A percentile compares a stretch with the other conserved stretches of the same genome.
Evolutionary conservation across 1,140 invertebrate species (phyloP).

Genomic region (Solenopsis fugax): DNA sequence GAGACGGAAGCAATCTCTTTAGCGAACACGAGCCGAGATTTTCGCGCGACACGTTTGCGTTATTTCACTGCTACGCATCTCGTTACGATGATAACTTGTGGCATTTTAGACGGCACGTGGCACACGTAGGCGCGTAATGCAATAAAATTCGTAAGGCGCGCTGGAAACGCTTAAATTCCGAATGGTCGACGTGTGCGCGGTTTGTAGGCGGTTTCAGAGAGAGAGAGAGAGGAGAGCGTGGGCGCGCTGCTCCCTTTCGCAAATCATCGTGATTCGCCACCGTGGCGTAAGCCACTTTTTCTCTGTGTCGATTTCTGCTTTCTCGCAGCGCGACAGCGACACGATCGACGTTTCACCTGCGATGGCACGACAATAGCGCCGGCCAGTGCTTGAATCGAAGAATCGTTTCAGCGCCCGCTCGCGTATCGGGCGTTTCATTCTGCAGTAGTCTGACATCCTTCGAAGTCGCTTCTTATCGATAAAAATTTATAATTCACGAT

Average conservation of each 20-base stretch:
- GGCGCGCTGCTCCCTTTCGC: background rate
- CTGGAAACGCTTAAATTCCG: background rate
- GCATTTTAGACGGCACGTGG: background rate
- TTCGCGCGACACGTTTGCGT: background rate
- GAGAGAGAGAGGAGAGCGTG: background rate
- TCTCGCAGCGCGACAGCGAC: slow-evolving; percentile 7
- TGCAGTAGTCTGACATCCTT: too few relatives aligned
- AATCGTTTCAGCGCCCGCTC: background rate
- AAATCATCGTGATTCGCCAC: slow-evolving; percentile 34
- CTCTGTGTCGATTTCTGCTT: slow-evolving; percentile 13
- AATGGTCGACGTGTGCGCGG: background rate
- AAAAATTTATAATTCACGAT: slow-evolving; percentile 8
- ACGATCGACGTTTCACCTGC: slow-evolving; percentile 29
- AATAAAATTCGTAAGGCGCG: slow-evolving; percentile 2
- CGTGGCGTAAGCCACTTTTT: slow-evolving; percentile 8
- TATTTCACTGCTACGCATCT: background rate
- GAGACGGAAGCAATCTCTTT: slow-evolving; percentile 18
- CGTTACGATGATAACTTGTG: background rate
- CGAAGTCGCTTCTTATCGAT: background rate
- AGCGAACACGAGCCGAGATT: background rate
- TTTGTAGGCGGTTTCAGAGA: background rate
- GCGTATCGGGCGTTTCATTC: background rate
- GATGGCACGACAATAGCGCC: slow-evolving; percentile 29
- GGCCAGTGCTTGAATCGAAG: background rate
- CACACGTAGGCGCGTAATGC: background rate